phyloP scores from a whole-genome alignment of 1,140 invertebrate species.

The Coptotermes formosanus region DNA sequence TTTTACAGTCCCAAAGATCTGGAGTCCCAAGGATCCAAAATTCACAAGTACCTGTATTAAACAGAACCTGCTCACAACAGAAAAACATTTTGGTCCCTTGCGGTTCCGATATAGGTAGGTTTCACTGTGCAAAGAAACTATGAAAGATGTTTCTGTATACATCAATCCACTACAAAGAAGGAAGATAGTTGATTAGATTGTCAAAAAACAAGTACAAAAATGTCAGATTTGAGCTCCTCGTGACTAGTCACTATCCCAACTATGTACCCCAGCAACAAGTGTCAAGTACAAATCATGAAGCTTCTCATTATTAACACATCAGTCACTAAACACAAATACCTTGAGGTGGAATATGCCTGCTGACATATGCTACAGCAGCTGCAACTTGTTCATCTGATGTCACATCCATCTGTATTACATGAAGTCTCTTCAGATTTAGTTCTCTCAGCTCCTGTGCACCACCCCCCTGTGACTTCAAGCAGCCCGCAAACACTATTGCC shows the following conservation, averaged over 20 bases:
- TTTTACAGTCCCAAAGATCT: not conserved
- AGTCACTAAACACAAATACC: not conserved
- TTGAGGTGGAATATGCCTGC: not conserved
- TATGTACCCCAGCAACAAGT: not conserved
- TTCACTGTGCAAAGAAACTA: not conserved
- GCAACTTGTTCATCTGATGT: constrained; percentile 30
- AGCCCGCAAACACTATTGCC: constrained; percentile 71
- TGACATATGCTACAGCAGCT: constrained; percentile 38
- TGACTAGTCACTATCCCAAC: not conserved
- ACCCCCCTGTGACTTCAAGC: constrained; percentile 52
- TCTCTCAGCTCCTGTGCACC: constrained; percentile 68
- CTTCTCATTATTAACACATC: not conserved
- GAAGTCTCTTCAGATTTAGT: not conserved
- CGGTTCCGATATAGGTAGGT: no score
- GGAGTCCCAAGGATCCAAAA: not conserved
- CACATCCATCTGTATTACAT: constrained; percentile 29
- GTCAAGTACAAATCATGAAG: not conserved
- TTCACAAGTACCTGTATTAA: not conserved
- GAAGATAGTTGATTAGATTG: not conserved
- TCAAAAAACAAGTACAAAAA: not conserved
- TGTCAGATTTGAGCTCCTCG: not conserved
- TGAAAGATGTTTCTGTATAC: not conserved
- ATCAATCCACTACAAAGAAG: not conserved
- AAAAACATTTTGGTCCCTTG: no score
- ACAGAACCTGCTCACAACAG: not conserved